phyloP scores from a whole-genome alignment of 2,797 vertebrate species.

The Gallinago solitaria region DNA sequence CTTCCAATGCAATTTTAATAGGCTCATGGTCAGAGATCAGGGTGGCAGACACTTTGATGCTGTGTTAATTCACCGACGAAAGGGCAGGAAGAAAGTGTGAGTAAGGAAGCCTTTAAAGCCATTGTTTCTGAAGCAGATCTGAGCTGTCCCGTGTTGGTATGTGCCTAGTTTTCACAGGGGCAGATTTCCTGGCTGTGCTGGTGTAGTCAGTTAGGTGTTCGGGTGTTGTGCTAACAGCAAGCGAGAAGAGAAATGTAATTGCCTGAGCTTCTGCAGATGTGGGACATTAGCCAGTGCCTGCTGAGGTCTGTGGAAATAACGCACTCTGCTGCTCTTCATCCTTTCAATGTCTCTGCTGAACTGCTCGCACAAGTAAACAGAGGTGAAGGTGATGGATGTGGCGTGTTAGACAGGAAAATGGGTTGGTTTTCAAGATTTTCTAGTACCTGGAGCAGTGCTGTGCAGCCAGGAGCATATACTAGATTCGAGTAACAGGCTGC shows the following conservation, averaged over 20 bases:
- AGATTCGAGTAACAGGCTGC: rapidly evolving
- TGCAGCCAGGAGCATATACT: not conserved
- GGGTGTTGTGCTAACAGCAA: not conserved
- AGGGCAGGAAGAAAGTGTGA: not conserved
- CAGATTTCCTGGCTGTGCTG: not conserved
- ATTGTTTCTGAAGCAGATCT: not conserved
- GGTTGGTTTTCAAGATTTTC: not conserved
- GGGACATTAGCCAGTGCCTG: not conserved
- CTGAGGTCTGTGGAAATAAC: not conserved
- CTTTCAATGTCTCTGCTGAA: not conserved
- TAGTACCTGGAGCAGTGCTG: not conserved
- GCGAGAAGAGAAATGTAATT: not conserved
- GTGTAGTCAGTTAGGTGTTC: not conserved
- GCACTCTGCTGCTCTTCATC: not conserved
- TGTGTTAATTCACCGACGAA: not conserved
- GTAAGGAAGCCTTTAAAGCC: not conserved
- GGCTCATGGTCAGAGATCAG: conserved; percentile 50
- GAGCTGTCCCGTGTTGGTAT: not conserved
- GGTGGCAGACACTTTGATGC: conserved; percentile 26
- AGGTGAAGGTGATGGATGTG: not conserved
- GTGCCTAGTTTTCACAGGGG: not conserved
- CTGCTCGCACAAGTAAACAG: not conserved
- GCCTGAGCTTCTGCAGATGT: not conserved
- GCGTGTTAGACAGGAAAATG: not conserved
- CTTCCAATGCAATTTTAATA: conserved; percentile 66